Evolutionary conservation across 2,113 vertebrate genomes (phyloP), one percentile per base, ranked within the genome.

Genomic region (Argyrosomus japonicus): DNA sequence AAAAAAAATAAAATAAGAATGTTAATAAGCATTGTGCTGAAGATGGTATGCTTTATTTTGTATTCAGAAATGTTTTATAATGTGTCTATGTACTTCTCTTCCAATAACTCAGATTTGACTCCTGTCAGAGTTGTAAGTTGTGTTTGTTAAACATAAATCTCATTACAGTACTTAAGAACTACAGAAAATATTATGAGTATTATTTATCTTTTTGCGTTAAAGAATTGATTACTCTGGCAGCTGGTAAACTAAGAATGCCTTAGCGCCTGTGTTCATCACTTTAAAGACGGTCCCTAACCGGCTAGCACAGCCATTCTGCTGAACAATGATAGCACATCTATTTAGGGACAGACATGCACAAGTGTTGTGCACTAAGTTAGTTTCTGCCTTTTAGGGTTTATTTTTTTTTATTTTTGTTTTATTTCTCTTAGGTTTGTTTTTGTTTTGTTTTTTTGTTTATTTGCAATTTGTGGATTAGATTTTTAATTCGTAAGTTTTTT

Each of bases 261-360:
- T 1, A 19, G 48, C 36, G 21, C 10, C 1, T 0, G 1, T 25
- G 17, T 0, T 21, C 40, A 2, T 58, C 11, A 74, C 32, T 88
- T 91, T 17, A 36, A 4, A 63, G 83, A 83, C 57, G 45, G 67
- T 60, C 87, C 87, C 88, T 91, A 88, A 84, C 81, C 1, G 2
- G 12, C 19, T 68, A n/a, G 9, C 27, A 29, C 71, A 61, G 48
- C 67, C 64, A 75, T 62, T 76, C 67, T 69, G 25, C 47, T 77
- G 64, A 63, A 45, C 61, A 70, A 17, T 60, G 56, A 61, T 12
- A 54, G 51, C 56, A 57, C 0, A 18, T 57, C 67, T 57, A 45
- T 82, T 57, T 25, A 51, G 3, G 29, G 75, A 69, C 21, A 17
- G 36, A 17, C 15, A 17, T 62, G 40, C 19, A 14, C 18, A 54